Base-by-base conservation (phyloP, 2,113 vertebrate species). In the Istiophorus platypterus region DNA sequence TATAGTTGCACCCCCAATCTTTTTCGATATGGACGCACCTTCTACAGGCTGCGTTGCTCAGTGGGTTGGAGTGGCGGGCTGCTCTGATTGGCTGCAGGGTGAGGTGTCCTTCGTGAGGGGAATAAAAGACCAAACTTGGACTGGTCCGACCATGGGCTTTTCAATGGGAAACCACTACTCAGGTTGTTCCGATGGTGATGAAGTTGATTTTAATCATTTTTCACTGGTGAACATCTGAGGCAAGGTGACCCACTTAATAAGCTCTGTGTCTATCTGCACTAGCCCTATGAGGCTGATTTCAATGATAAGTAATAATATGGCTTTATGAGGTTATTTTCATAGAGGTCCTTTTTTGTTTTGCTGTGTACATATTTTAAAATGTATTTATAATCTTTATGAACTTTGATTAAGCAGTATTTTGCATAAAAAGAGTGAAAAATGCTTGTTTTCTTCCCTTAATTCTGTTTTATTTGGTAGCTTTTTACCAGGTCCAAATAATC, bases 301-400 rank as follows among this genome's bases (percentile, higher is more conserved):
- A 88, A 72, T 77, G 82, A 87, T 74, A 66, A 85, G 61, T 74
- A 74, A 88, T 78, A 84, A 78, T 76, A 80, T 85, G 80, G 82
- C 89, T 89, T 88, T 89, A 85, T 82, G 59, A 89, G 74, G 80
- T 90, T 90, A 73, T 89, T 92, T 93, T 94, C 85, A 82, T 76
- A 80, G 75, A 82, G 76, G 45, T 85, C 39, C 13, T 75, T 67
- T 81, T 86, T 54, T 75, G 34, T 86, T 89, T 87, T 89, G 87
- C 76, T 72, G 73, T 94, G 93, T 95, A 94, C 79, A 94, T 95
- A 94, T 92, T 93, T 94, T 86, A 85, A 88, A 89, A 85, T 89
- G 91, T 96, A 96, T 96, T 96, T 96, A 95, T 95, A 90, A 93
- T 92, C 86, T 90, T 78, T 71, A 76, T 75, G 49, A 74, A 76